Base-by-base conservation (phyloP, 2,888 invertebrate genomes). In the Parochlus steinenii region DNA sequence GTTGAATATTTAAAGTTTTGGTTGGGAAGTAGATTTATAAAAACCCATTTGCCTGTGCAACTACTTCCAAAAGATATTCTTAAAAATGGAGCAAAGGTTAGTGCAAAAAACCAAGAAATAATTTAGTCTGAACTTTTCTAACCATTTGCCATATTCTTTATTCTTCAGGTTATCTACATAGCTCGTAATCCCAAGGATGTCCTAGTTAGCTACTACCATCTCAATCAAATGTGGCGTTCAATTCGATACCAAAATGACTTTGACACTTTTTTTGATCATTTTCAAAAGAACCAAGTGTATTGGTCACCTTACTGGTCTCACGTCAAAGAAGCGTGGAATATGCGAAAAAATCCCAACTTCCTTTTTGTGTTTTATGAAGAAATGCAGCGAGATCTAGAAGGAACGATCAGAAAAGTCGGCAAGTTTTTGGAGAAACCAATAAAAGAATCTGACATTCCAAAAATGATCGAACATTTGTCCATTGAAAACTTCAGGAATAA, bases 121-220 rank as follows among this genome's bases (percentile, higher is more conserved):
- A n/a, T n/a, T n/a, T n/a, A n/a, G n/a, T n/a, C n/a, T n/a, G n/a
- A n/a, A n/a, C n/a, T n/a, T n/a, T n/a, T n/a, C n/a, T n/a, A n/a
- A n/a, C n/a, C n/a, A n/a, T n/a, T n/a, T n/a, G n/a, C n/a, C n/a
- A n/a, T n/a, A n/a, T n/a, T n/a, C n/a, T n/a, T n/a, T n/a, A n/a
- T n/a, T n/a, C n/a, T n/a, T n/a, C n/a, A n/a, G n/a, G n/a, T 63
- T 14, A 69, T 89, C 30, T 89, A 87, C 48, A 74, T 87, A 0
- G 78, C 81, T 1, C 64, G 89, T 37, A 82, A 89, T 56, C 85
- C 87, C 0, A 78, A 82, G 52, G 87, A 89, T 53, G 80, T 83
- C 0, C 74, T 72, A 0, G 79, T 86, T 0, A 87, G 87, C 0
- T 85, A 71, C 54, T 89, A 76, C 48, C 75, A 83, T 52, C 66